Evolutionary conservation across 1,140 invertebrate genomes (phyloP).

Genomic region (Macrotrachela quadricornifera): DNA sequence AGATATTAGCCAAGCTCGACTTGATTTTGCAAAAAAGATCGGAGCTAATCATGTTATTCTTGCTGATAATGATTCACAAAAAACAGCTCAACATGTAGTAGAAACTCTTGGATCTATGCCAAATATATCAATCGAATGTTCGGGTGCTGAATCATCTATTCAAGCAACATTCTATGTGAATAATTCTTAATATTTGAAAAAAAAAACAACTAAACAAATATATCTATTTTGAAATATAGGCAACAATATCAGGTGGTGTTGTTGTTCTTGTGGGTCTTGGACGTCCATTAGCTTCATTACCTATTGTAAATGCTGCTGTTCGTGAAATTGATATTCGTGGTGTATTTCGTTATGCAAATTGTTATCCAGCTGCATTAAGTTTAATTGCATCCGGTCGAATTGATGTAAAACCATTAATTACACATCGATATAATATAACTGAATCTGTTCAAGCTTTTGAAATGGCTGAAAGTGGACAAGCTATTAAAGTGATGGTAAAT

Average conservation of each 20-base stretch:
- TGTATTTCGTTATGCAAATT: slow-evolving; percentile 66
- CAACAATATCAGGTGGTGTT: slow-evolving; percentile 56
- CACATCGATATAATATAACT: slow-evolving; percentile 65
- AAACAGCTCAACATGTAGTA: slow-evolving; percentile 41
- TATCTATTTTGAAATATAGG: slow-evolving; percentile 34
- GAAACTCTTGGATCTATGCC: slow-evolving; percentile 43
- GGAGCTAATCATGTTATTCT: slow-evolving; percentile 53
- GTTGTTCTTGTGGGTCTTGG: slow-evolving; percentile 67
- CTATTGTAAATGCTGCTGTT: slow-evolving; percentile 51
- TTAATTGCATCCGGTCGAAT: slow-evolving; percentile 59
- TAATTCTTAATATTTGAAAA: slow-evolving; percentile 4
- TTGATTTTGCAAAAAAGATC: slow-evolving; percentile 54
- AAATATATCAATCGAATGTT: slow-evolving; percentile 62
- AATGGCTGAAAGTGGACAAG: slow-evolving; percentile 34
- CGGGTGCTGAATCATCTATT: slow-evolving; percentile 55
- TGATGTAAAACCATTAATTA: slow-evolving; percentile 65
- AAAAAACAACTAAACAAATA: not conserved
- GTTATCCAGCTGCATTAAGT: slow-evolving; percentile 59
- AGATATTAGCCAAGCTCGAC: slow-evolving; percentile 53
- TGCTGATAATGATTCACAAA: slow-evolving; percentile 31
- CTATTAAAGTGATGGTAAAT: slow-evolving; percentile 21
- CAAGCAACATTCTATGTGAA: slow-evolving; percentile 50
- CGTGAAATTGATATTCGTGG: slow-evolving; percentile 73
- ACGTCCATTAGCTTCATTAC: slow-evolving; percentile 49
- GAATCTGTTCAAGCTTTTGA: slow-evolving; percentile 67